A percentile compares a stretch with the other conserved stretches of the same genome.
Conservation (phyloP, 2,113 vertebrate genomes). For the Labeo rohita region DNA sequence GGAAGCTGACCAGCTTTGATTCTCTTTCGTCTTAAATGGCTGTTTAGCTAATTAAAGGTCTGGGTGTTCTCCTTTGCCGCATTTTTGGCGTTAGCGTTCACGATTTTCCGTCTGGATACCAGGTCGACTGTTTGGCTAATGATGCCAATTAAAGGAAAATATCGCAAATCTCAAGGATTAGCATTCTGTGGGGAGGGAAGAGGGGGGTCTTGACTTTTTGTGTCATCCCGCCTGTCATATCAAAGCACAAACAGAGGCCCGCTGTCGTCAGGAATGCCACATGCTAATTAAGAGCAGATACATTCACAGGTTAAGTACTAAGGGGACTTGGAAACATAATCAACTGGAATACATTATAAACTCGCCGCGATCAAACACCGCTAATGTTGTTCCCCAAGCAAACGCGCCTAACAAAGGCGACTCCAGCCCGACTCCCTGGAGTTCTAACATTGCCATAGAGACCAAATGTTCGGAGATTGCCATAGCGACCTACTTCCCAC, state of each 20-base stretch:
- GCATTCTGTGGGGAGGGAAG: constrained; percentile 60
- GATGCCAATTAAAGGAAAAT: constrained; percentile 78
- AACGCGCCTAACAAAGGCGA: constrained; percentile 8
- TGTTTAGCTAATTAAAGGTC: constrained; percentile 60
- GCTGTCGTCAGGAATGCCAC: constrained; percentile 54
- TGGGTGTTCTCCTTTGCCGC: constrained; percentile 47
- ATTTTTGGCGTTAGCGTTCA: constrained; percentile 55
- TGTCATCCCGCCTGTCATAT: constrained; percentile 52
- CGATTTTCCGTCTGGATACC: constrained; percentile 66
- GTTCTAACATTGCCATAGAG: constrained; percentile 33
- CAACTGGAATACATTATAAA: constrained; percentile 35
- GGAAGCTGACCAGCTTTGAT: constrained; percentile 41
- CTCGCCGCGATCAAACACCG: constrained; percentile 57
- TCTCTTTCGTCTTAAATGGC: constrained; percentile 37
- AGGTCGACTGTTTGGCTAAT: constrained; percentile 71
- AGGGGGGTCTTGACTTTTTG: constrained; percentile 10
- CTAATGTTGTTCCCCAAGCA: constrained; percentile 37
- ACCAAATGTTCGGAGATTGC: constrained; percentile 26
- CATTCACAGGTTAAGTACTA: constrained; percentile 66
- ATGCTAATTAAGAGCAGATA: constrained; percentile 65
- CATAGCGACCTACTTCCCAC: constrained; percentile 40
- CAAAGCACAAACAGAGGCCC: constrained; percentile 65
- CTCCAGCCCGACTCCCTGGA: neutral
- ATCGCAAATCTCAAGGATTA: constrained; percentile 71
- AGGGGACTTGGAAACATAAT: constrained; percentile 51